Conservation (phyloP, 1,140 invertebrate genomes). For the Oscheius sp. region DNA sequence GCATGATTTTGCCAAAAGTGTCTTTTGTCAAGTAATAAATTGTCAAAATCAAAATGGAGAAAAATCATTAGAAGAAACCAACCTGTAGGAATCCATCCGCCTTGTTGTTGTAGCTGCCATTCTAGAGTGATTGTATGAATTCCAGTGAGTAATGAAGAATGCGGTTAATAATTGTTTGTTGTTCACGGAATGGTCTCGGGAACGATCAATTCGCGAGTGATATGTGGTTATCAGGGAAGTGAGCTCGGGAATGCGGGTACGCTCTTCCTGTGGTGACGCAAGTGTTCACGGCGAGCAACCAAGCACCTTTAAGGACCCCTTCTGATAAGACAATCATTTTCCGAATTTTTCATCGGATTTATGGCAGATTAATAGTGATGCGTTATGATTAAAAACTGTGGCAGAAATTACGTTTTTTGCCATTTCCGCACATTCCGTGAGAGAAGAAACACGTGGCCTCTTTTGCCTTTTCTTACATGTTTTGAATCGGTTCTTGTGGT, state of each 20-base stretch:
- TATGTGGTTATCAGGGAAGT: constrained; percentile 4
- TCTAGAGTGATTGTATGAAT: neutral
- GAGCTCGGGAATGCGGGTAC: neutral
- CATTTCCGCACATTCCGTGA: no score
- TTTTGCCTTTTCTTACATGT: no score
- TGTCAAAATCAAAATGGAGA: neutral
- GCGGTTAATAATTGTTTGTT: neutral
- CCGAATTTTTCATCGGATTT: no score
- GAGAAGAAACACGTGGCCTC: no score
- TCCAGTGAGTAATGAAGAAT: neutral
- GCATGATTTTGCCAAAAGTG: neutral
- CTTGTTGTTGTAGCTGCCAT: neutral
- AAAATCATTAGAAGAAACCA: no score
- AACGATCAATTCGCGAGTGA: neutral
- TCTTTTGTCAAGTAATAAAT: neutral
- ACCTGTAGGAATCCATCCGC: neutral
- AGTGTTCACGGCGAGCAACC: no score
- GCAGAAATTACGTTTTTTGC: no score
- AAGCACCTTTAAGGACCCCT: no score
- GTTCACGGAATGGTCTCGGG: neutral
- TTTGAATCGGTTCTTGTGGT: no score
- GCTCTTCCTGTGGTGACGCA: neutral
- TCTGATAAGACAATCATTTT: no score
- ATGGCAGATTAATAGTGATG: no score
- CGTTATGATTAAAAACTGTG: no score